Conservation (phyloP, 1,140 invertebrate species). For the Trigoniulus corallinus region DNA sequence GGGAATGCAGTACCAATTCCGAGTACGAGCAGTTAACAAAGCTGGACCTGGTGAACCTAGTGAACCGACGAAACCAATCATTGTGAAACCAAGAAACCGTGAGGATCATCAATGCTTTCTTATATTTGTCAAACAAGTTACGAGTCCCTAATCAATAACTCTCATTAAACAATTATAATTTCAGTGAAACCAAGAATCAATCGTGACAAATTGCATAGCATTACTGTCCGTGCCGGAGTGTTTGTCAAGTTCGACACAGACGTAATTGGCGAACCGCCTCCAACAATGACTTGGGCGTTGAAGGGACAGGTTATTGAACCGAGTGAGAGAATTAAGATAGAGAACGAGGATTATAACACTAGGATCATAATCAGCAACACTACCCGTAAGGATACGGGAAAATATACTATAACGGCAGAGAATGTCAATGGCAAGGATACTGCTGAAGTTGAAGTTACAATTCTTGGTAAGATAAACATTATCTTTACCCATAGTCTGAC, state of each 20-base stretch:
- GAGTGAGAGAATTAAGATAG: constrained; percentile 39
- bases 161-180: not conserved
- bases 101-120: too few relatives aligned
- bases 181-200: constrained; percentile 80
- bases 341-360: constrained; percentile 87
- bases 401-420: constrained; percentile 76
- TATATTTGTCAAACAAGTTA: too few relatives aligned
- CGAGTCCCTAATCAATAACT: not conserved
- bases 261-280: constrained; percentile 86
- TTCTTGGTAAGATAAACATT: constrained; percentile 44
- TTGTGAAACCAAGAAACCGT: constrained; percentile 78
- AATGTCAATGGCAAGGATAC: constrained; percentile 88
- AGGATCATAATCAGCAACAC: constrained; percentile 65
- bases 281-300: constrained; percentile 76
- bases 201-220: constrained; percentile 71
- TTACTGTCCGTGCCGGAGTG: constrained; percentile 78
- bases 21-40: constrained; percentile 83
- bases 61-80: constrained; percentile 68
- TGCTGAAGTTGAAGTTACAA: constrained; percentile 81
- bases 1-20: constrained; percentile 83
- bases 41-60: constrained; percentile 80
- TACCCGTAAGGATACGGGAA: constrained; percentile 63
- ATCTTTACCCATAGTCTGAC: not conserved
- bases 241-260: constrained; percentile 83
- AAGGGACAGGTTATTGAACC: constrained; percentile 45